Conservation (phyloP, 1,140 invertebrate genomes). For the Ceratosolen solmsi region DNA sequence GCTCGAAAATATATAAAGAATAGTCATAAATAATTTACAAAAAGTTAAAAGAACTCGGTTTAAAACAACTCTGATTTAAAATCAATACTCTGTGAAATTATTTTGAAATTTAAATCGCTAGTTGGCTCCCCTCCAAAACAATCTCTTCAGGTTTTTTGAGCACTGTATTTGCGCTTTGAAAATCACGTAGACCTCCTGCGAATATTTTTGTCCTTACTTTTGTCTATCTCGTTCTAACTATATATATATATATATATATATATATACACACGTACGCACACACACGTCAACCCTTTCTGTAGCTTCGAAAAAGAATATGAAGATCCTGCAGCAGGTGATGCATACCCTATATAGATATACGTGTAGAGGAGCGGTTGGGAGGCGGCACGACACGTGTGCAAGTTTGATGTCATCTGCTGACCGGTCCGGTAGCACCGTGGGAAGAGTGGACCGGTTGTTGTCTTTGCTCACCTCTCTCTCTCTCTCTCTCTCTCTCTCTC, state of each 20-base stretch:
- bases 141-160: not conserved
- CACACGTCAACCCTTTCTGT: constrained; percentile 16
- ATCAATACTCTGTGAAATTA: too few relatives aligned
- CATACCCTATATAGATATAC: constrained; percentile 24
- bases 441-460: constrained; percentile 57
- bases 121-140: not conserved
- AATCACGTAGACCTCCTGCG: constrained; percentile 55
- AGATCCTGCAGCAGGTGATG: constrained; percentile 62
- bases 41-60: too few relatives aligned
- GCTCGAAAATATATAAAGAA: too few relatives aligned
- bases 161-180: not conserved
- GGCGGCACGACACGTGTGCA: constrained; percentile 58
- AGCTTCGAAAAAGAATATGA: constrained; percentile 16
- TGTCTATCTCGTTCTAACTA: not conserved
- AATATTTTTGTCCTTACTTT: constrained; percentile 52
- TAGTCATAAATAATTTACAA: too few relatives aligned
- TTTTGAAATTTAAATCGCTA: not conserved
- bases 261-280: too few relatives aligned
- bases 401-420: constrained; percentile 66
- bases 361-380: constrained; percentile 29
- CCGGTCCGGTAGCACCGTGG: constrained; percentile 67
- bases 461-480: constrained; percentile 32
- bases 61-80: too few relatives aligned
- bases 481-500: constrained; percentile 36
- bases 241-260: not conserved